Percentiles rank a stretch among this genome's conserved stretches.
phyloP scores from a whole-genome alignment of 2,888 invertebrate genomes.

The Eupithecia insigniata region DNA sequence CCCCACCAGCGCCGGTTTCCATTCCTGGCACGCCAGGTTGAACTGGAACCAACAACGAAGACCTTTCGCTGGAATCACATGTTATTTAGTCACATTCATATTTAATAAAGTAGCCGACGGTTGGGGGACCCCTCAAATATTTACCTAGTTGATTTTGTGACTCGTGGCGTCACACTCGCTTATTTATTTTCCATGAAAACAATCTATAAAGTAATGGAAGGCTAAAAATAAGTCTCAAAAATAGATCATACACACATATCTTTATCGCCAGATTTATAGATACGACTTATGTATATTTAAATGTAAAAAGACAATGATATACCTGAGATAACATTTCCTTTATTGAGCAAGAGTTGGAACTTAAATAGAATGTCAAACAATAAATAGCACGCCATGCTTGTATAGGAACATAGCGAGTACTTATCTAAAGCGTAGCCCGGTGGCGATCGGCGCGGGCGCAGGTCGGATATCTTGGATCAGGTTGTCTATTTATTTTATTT shows the following conservation, averaged over 20 bases:
- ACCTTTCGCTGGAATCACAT: not conserved
- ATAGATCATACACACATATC: not conserved
- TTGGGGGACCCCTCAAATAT: not conserved
- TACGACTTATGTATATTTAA: not conserved
- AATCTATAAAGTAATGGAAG: not conserved
- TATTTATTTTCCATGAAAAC: not conserved
- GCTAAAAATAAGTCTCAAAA: not conserved
- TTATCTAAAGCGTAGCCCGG: not conserved
- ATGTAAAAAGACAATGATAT: not conserved
- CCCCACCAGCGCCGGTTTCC: slow-evolving; percentile 76
- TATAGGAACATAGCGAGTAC: not conserved
- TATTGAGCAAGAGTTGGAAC: not conserved
- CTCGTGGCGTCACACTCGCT: not conserved
- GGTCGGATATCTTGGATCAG: not conserved
- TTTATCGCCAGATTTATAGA: not conserved
- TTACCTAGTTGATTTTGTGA: not conserved
- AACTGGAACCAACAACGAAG: slow-evolving; percentile 58
- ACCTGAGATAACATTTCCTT: not conserved
- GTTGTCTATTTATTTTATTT: not conserved
- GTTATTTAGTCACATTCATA: not conserved
- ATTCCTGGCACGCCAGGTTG: slow-evolving; percentile 72
- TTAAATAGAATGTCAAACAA: not conserved
- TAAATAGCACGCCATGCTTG: not conserved
- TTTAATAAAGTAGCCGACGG: not conserved
- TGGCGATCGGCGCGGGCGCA: not conserved